Evolutionary conservation across 2,797 vertebrate genomes (phyloP), one percentile per base, ranked within the genome.

Genomic region (Epinephelus coioides): DNA sequence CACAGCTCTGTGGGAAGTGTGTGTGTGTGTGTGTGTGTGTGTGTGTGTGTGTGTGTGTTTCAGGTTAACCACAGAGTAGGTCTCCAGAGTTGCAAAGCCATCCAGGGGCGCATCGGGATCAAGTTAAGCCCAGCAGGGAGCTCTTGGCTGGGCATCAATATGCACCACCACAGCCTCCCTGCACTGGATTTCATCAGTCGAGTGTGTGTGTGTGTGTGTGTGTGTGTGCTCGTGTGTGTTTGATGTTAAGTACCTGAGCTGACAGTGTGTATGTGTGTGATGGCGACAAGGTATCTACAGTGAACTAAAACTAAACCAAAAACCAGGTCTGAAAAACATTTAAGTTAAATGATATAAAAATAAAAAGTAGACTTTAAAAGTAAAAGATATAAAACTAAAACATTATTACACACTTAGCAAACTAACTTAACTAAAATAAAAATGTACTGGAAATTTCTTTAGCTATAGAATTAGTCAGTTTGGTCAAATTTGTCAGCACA

Each of bases 71-170:
- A 63, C 40, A 77, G 81, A 90, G 82, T 69, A 73, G 73, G 60
- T 88, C 82, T 87, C 85, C 70, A 81, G 83, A 87, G 79, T 68
- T 84, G 77, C 67, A 80, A 88, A 90, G 86, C 84, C 84, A 91
- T 84, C 83, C 81, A 84, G 55, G 57, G 77, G 79, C 27, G 70
- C 79, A 60, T 46, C 47, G 61, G 86, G 89, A 90, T 91, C 89
- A 91, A 90, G 82, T 80, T 87, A 90, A 93, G 85, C 90, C 87
- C 89, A 91, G 90, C 67, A 76, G 89, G 89, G 73, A 89, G 87
- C 86, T 83, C 83, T 90, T 80, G 82, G 84, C 88, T 76, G 72
- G 76, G 69, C 83, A 92, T 94, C 88, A 89, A 79, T 88, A 92
- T 94, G 89, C 93, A 89, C 53, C 84, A 67, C 81, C 80, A 88